Conservation (phyloP, 2,113 vertebrate genomes). For the Daphoenositta chrysoptera region DNA sequence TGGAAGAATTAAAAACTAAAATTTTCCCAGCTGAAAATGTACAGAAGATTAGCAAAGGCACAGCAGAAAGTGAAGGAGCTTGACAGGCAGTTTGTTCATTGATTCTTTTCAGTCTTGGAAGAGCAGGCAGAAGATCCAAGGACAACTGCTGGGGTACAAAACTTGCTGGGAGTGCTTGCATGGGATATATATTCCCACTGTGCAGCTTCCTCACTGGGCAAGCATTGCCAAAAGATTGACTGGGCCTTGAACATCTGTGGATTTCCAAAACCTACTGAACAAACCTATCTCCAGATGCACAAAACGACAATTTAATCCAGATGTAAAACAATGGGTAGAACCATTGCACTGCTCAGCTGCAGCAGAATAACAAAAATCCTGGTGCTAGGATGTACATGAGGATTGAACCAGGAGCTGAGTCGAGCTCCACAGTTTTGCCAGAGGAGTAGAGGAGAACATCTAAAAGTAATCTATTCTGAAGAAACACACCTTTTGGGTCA, state of each 20-base stretch:
- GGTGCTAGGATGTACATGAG: not conserved
- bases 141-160: not conserved
- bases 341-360: not conserved
- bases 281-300: not conserved
- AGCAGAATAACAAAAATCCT: not conserved
- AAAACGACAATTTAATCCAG: not conserved
- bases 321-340: conserved; percentile 13
- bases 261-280: not conserved
- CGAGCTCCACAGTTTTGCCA: not conserved
- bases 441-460: not conserved
- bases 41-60: not conserved
- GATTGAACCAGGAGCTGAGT: not conserved
- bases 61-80: not conserved
- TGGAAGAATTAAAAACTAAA: not conserved
- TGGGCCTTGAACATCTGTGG: not conserved
- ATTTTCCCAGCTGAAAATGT: not conserved
- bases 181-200: not conserved
- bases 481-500: not conserved
- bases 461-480: not conserved
- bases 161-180: not conserved
- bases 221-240: not conserved
- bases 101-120: not conserved
- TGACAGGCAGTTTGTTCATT: not conserved
- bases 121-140: not conserved
- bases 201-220: not conserved